These are phyloP conservation scores for Muntiacus reevesi DNA, from an alignment of 2,113 vertebrate species.

Conservation along the genomic window DNA sequence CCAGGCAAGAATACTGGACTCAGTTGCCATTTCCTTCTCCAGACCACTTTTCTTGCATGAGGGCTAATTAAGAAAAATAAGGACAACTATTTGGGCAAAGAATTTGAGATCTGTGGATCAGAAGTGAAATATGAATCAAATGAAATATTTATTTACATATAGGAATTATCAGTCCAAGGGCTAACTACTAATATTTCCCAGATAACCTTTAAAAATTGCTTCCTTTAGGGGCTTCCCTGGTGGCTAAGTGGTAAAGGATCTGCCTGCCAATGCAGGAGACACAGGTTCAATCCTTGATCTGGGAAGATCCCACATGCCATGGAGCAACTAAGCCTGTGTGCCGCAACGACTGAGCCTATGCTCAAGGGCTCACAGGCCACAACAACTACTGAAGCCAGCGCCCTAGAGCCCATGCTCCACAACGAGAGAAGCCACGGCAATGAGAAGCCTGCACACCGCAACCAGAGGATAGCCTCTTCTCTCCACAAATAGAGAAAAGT, in stretches of 20 bases:
- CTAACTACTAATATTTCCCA: not conserved
- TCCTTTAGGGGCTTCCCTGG: not conserved
- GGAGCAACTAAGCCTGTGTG: not conserved
- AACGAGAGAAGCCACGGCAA: not conserved
- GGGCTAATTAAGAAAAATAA: not conserved
- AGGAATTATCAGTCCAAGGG: not conserved
- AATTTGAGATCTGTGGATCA: not conserved
- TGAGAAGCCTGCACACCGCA: not conserved
- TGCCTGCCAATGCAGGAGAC: not conserved
- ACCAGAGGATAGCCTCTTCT: not conserved
- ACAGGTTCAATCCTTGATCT: not conserved
- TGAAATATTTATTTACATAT: not conserved
- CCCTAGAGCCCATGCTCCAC: not conserved
- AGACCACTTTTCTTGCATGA: not conserved
- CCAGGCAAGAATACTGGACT: not conserved
- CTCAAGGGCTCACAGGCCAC: not conserved
- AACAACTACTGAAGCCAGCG: not conserved
- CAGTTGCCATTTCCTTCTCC: not conserved
- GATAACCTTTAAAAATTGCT: slow-evolving; percentile 19
- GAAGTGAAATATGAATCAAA: not conserved
- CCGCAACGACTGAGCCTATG: not conserved
- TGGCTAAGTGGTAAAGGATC: not conserved
- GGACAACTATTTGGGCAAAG: not conserved
- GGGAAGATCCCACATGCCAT: not conserved
- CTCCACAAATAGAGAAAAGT: not conserved